A percentile compares a stretch with the other conserved stretches of the same genome.
Conservation (phyloP, 2,888 invertebrate genomes). For the Helleia helle region DNA sequence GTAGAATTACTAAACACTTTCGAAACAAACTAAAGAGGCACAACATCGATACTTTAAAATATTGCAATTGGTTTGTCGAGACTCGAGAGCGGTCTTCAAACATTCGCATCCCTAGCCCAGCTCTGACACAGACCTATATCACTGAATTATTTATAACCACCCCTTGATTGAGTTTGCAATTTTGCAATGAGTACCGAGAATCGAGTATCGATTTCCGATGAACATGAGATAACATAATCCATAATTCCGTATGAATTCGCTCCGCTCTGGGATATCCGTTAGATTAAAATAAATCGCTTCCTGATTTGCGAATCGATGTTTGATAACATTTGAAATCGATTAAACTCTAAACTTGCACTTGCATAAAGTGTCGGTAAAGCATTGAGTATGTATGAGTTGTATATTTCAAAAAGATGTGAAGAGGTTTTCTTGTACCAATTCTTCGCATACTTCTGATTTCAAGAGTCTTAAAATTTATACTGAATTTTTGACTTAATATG, state of each 20-base stretch:
- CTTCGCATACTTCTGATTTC: too few relatives aligned
- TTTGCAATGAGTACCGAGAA: constrained; percentile 10
- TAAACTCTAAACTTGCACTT: too few relatives aligned
- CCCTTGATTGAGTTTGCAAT: constrained; percentile 13
- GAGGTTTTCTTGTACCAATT: too few relatives aligned
- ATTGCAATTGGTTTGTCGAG: too few relatives aligned
- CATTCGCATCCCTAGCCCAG: not conserved
- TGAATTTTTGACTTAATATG: too few relatives aligned
- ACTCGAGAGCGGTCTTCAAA: too few relatives aligned
- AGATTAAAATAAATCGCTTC: not conserved
- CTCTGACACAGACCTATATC: constrained; percentile 7
- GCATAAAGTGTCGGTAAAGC: too few relatives aligned
- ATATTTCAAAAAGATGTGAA: too few relatives aligned
- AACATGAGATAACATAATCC: constrained; percentile 8
- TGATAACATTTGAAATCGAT: not conserved
- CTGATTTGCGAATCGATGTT: not conserved
- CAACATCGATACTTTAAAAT: not conserved
- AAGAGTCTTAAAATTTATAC: too few relatives aligned
- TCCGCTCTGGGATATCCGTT: not conserved
- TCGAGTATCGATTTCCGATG: constrained; percentile 3
- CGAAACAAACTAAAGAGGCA: too few relatives aligned
- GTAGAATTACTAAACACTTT: too few relatives aligned
- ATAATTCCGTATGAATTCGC: constrained; percentile 7
- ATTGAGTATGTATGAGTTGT: too few relatives aligned
- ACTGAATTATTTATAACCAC: constrained; percentile 13